Conservation (phyloP, 2,113 vertebrate species). For the Gavialis gangeticus region DNA sequence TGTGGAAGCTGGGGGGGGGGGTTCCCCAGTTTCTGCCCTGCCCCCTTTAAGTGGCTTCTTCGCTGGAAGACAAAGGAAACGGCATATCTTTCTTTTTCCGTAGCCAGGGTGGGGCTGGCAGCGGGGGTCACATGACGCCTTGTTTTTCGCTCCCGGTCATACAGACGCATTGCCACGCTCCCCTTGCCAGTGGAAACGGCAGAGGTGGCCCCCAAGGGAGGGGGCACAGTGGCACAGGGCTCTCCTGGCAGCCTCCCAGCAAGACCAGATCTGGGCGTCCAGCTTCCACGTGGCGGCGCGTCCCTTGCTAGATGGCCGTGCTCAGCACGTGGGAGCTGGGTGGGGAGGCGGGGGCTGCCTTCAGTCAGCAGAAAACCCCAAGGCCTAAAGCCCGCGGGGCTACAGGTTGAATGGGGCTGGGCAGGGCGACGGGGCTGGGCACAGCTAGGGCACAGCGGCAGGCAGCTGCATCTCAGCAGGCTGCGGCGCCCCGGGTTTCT, state of each 20-base stretch:
- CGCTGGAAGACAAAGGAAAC: not conserved
- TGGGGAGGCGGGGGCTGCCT: too few species aligned
- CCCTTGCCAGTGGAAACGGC: not conserved
- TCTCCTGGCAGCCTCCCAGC: not conserved
- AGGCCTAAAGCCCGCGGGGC: too few species aligned
- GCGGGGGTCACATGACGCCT: fast-evolving
- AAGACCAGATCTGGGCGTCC: not conserved
- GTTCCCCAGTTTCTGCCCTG: fast-evolving
- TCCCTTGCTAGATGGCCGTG: too few species aligned
- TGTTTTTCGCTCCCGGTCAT: not conserved
- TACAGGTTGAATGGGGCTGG: not conserved
- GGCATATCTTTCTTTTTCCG: fast-evolving
- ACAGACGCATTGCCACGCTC: not conserved
- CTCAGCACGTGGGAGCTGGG: too few species aligned
- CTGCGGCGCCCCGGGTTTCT: too few species aligned
- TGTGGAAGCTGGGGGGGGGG: fast-evolving
- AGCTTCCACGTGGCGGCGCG: not conserved
- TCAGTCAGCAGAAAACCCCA: not conserved
- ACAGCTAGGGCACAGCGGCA: not conserved
- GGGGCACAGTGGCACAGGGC: fast-evolving
- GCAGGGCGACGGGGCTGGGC: not conserved
- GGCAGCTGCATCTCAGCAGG: not conserved
- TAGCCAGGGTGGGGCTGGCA: not conserved
- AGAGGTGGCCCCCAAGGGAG: not conserved
- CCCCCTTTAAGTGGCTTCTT: not conserved